A percentile compares a stretch with the other conserved stretches of the same genome.
These are phyloP conservation scores for Myiotriccus ornatus DNA, from an alignment of 2,797 vertebrate genomes.

Conservation along the genomic window DNA sequence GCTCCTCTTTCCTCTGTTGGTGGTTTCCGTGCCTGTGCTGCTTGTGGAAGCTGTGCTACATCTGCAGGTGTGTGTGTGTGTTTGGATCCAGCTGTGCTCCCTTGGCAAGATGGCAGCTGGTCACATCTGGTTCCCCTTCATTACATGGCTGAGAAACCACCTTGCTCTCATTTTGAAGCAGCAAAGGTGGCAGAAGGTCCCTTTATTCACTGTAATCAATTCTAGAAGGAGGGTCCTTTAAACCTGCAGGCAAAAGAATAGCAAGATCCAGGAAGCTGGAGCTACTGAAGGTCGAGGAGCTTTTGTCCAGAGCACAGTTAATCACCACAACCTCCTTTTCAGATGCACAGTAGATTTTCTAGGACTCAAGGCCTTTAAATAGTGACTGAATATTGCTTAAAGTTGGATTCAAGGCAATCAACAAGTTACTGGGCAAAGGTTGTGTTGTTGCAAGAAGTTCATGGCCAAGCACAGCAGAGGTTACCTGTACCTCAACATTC, in stretches of 20 bases:
- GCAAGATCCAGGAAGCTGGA: not conserved
- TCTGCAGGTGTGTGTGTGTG: not conserved
- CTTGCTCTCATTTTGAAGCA: not conserved
- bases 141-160: not conserved
- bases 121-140: constrained; percentile 16
- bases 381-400: not conserved
- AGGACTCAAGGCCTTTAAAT: not conserved
- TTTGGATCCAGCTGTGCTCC: not conserved
- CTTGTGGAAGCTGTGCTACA: not conserved
- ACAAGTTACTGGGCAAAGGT: not conserved
- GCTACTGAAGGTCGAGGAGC: not conserved
- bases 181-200: not conserved
- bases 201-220: not conserved
- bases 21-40: rapidly evolving
- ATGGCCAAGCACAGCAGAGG: not conserved
- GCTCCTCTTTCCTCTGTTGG: not conserved
- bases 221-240: not conserved
- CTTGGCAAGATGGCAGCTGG: not conserved
- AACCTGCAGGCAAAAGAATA: not conserved
- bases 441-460: not conserved
- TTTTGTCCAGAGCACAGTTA: not conserved
- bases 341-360: not conserved
- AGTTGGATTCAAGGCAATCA: not conserved
- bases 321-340: not conserved
- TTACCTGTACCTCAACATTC: not conserved